Base-by-base conservation (phyloP, 2,888 invertebrate genomes). In the Tethea ocularis region DNA sequence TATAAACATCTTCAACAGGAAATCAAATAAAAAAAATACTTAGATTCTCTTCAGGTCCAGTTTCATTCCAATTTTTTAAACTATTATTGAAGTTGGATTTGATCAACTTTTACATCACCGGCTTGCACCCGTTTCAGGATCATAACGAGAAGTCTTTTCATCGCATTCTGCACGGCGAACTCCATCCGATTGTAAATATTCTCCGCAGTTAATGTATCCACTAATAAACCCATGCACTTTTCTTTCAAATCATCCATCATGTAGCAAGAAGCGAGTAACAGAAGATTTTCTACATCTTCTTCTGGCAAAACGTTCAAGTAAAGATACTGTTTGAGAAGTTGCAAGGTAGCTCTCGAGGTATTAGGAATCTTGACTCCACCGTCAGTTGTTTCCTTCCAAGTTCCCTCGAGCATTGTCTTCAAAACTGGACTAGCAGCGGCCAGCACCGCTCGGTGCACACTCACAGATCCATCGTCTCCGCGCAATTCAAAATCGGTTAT, bases 351-450 rank as follows among this genome's bases (percentile, higher is more conserved):
- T 26, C 51, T 33, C n/a, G 52, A 23, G 8, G 41, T 58, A 11
- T 29, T 52, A n/a, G 51, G 20, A 2, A 61, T 15, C 1, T 38
- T 20, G 15, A 56, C 26, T 13, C 52, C 17, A 20, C 53, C 53
- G 20, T 33, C 33, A 20, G 29, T 4, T 22, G 6, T 33, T 36
- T 54, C 53, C 17, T 17, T 17, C 53, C 61, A 61, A 4, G 41
- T 26, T 0, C 57, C 58, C 8, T 13, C 23, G 2, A 62, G 13
- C 62, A 62, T 58, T 1, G 36, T 22, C 10, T 29, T 36, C 17
- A 62, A 52, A 1, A 62, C 60, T 6, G 62, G 62, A 29, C 62
- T 62, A 20, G 51, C 22, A 10, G 54, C 57, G 7, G 57, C 58
- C 23, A 62, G 53, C 8, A 60, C 36, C 11, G 41, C 51, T 15